Evolutionary conservation across 2,797 vertebrate species (phyloP).

Genomic region (Erethizon dorsatum): DNA sequence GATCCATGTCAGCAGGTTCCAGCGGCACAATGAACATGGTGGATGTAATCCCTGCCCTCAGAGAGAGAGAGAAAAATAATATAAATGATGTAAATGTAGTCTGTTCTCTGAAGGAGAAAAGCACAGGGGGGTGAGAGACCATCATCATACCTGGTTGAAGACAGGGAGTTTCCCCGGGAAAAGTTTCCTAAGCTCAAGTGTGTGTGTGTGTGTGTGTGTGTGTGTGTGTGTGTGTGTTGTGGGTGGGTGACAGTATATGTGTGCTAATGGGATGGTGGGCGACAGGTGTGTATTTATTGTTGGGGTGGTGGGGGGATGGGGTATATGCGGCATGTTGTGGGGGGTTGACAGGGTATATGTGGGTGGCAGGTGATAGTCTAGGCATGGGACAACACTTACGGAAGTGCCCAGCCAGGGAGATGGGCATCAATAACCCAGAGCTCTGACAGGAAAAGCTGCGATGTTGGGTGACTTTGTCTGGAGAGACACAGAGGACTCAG

Average conservation of each 20-base stretch:
- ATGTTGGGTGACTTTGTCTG: not conserved
- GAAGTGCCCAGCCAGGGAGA: not conserved
- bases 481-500: not conserved
- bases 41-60: not conserved
- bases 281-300: not conserved
- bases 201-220: not conserved
- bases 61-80: not conserved
- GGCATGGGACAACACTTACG: not conserved
- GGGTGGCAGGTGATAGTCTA: not conserved
- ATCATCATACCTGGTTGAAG: not conserved
- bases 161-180: not conserved
- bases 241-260: not conserved
- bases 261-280: not conserved
- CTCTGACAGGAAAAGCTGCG: not conserved
- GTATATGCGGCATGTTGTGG: not conserved
- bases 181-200: not conserved
- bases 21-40: not conserved
- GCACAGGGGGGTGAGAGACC: not conserved
- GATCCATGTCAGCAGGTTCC: not conserved
- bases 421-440: not conserved
- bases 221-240: no score
- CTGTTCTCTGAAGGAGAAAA: not conserved
- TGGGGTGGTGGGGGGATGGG: not conserved
- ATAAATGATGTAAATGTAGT: not conserved
- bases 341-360: not conserved